A percentile compares a stretch with the other conserved stretches of the same genome.
These are phyloP conservation scores for Trachelus stipa DNA, from an alignment of 2,888 invertebrate genomes.

Conservation along the genomic window DNA sequence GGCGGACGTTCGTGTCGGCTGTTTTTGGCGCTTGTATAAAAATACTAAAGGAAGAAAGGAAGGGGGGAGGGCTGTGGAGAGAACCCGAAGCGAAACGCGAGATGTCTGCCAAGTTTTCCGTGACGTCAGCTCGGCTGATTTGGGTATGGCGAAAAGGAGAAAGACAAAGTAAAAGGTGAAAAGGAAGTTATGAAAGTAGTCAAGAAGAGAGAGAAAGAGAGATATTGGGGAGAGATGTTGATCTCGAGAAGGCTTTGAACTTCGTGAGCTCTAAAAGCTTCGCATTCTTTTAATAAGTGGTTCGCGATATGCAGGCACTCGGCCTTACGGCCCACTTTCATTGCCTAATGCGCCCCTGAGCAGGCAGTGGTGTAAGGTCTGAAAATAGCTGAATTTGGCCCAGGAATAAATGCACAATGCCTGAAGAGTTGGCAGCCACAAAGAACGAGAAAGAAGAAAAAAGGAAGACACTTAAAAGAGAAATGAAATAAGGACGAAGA, in stretches of 20 bases:
- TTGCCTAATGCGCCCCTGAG: conserved; percentile 21
- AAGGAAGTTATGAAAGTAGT: conserved; percentile 25
- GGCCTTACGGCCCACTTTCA: conserved; percentile 23
- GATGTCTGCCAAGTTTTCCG: neutral
- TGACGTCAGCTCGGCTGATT: neutral
- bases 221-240: neutral
- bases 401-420: neutral
- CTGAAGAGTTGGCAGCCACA: neutral
- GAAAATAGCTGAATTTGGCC: neutral
- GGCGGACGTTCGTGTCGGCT: neutral
- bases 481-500: neutral
- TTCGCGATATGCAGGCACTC: conserved; percentile 19
- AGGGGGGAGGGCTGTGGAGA: neutral
- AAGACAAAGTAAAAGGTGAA: neutral
- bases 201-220: neutral
- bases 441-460: neutral
- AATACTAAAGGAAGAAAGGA: neutral
- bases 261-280: conserved; percentile 46
- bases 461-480: neutral
- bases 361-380: neutral
- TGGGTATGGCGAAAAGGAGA: conserved; percentile 13
- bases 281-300: conserved; percentile 47
- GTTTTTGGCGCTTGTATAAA: neutral
- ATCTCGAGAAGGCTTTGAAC: conserved; percentile 33
- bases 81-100: neutral